phyloP scores from a whole-genome alignment of 2,113 vertebrate species.

The Solea senegalensis region DNA sequence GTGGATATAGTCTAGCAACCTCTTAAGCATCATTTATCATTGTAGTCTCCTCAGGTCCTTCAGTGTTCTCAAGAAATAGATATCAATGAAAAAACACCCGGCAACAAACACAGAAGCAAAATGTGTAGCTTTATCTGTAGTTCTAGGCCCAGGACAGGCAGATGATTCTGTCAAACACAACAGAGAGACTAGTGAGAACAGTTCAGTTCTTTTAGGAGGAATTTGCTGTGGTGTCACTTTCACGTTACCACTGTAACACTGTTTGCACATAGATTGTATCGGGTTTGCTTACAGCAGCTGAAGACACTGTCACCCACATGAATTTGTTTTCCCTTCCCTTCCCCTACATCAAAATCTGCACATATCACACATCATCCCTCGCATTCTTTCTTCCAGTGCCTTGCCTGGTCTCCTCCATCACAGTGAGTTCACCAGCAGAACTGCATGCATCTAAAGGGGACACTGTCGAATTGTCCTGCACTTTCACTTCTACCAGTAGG shows the following conservation, averaged over 20 bases:
- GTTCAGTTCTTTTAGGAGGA: not conserved
- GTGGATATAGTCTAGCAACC: too few species aligned
- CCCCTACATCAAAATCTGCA: constrained; percentile 1
- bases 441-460: constrained; percentile 83
- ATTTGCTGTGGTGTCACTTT: constrained; percentile 19
- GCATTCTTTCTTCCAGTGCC: constrained; percentile 68
- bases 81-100: constrained; percentile 6
- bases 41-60: not conserved
- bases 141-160: constrained; percentile 16
- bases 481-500: constrained; percentile 84
- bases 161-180: constrained; percentile 23
- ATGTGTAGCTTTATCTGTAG: not conserved
- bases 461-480: constrained; percentile 81
- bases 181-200: constrained; percentile 22
- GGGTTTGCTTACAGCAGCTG: not conserved
- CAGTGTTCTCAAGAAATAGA: not conserved
- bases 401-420: constrained; percentile 70
- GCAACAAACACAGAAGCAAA: constrained; percentile 1
- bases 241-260: not conserved
- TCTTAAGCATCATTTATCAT: not conserved
- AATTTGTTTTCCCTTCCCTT: not conserved
- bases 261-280: constrained; percentile 4
- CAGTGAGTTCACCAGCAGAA: constrained; percentile 81
- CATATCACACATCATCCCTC: not conserved
- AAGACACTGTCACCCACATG: not conserved